Conservation (phyloP, 2,113 vertebrate genomes). For the Entomyzon cyanotis region DNA sequence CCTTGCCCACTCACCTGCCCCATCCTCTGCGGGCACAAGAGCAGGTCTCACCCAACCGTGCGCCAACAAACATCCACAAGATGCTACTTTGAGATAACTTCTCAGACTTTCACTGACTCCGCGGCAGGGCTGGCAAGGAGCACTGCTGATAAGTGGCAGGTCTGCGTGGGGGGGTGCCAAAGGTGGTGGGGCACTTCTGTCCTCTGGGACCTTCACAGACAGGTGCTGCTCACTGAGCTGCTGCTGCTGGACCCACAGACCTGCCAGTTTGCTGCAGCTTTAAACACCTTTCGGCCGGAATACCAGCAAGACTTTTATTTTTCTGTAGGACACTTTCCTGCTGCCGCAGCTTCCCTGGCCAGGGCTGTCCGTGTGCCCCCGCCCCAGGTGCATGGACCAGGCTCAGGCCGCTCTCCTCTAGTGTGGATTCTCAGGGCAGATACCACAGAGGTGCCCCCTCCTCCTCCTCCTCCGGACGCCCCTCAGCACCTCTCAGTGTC, state of each 20-base stretch:
- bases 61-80: not conserved
- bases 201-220: not conserved
- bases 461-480: not conserved
- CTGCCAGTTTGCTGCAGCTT: not conserved
- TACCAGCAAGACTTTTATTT: not conserved
- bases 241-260: not conserved
- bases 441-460: not conserved
- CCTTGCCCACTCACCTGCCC: rapidly evolving
- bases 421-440: rapidly evolving
- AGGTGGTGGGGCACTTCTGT: not conserved
- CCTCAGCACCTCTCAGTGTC: not conserved
- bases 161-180: rapidly evolving
- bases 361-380: not conserved
- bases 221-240: not conserved
- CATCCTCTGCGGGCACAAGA: not conserved
- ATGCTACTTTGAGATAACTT: not conserved
- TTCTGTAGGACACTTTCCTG: not conserved
- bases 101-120: not conserved
- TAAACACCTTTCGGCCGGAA: not conserved
- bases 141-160: rapidly evolving
- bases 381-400: rapidly evolving
- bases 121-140: not conserved
- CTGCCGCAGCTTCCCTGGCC: not conserved
- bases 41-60: not conserved
- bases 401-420: not conserved